Evolutionary conservation across 2,113 vertebrate genomes (phyloP).

Genomic region (Pluvialis apricaria): DNA sequence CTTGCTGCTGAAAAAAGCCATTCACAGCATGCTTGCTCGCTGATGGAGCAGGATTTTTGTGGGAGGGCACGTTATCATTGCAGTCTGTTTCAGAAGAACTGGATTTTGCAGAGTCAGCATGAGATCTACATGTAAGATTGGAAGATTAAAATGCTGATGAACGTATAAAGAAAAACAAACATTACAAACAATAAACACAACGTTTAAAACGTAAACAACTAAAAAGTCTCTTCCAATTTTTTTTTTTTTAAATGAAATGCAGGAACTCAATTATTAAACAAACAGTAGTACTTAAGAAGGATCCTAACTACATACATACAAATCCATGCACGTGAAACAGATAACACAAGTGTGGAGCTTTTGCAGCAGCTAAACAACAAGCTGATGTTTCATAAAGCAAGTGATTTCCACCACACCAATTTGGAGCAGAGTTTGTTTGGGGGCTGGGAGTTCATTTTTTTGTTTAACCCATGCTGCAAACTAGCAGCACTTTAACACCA

Average conservation of each 20-base stretch:
- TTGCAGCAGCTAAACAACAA: background rate
- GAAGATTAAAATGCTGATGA: background rate
- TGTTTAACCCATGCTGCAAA: background rate
- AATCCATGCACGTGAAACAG: background rate
- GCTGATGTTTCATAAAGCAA: background rate
- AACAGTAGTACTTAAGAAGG: background rate
- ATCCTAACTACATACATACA: background rate
- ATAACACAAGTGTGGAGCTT: background rate
- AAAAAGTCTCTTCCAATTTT: background rate
- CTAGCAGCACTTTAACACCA: background rate
- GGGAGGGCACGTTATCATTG: constrained; percentile 92
- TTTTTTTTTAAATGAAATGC: background rate
- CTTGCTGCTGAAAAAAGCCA: constrained; percentile 85
- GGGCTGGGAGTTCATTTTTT: background rate
- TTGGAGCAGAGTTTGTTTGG: background rate
- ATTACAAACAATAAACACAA: background rate
- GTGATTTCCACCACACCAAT: background rate
- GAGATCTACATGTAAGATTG: constrained; percentile 72
- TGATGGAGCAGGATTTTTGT: constrained; percentile 78
- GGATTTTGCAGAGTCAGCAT: constrained; percentile 85
- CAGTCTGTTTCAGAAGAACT: constrained; percentile 95
- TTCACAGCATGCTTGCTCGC: constrained; percentile 86
- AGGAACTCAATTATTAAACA: background rate
- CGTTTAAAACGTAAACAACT: background rate
- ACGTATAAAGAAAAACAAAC: background rate